Conservation (phyloP, 2,113 vertebrate genomes). For the Cyprinodon tularosa region DNA sequence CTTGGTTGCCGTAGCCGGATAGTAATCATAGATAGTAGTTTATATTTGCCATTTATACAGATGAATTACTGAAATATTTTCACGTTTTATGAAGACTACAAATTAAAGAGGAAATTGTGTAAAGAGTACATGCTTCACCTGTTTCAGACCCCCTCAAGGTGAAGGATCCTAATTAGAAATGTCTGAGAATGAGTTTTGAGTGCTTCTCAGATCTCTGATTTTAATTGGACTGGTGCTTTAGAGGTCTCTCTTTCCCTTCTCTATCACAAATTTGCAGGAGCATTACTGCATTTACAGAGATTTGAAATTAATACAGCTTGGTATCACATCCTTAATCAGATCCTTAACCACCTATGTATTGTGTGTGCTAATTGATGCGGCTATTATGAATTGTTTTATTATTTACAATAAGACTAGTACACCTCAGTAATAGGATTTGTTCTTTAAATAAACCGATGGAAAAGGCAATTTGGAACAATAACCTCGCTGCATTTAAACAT, state of each 20-base stretch:
- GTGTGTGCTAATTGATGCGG: neutral
- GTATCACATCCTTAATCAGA: neutral
- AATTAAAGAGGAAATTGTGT: neutral
- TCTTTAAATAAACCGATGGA: neutral
- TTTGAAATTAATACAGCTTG: constrained; percentile 9
- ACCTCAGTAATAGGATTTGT: neutral
- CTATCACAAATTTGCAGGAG: constrained; percentile 1
- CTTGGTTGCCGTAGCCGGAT: neutral
- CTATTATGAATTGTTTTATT: neutral
- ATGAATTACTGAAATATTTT: neutral
- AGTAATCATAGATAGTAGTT: neutral
- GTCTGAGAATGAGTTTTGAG: neutral
- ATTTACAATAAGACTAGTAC: neutral
- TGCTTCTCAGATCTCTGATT: constrained; percentile 17
- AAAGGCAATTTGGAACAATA: neutral
- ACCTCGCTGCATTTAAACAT: neutral
- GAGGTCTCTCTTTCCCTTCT: constrained; percentile 34
- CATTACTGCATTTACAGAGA: neutral
- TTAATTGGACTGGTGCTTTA: constrained; percentile 52
- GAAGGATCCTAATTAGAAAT: constrained; percentile 10
- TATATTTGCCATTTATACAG: neutral
- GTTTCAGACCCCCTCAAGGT: neutral
- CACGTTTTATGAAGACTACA: neutral
- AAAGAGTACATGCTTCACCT: neutral
- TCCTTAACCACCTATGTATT: neutral